A percentile compares a stretch with the other conserved stretches of the same genome.
phyloP scores from a whole-genome alignment of 2,888 invertebrate species.

The Lacanobia wlatinum region DNA sequence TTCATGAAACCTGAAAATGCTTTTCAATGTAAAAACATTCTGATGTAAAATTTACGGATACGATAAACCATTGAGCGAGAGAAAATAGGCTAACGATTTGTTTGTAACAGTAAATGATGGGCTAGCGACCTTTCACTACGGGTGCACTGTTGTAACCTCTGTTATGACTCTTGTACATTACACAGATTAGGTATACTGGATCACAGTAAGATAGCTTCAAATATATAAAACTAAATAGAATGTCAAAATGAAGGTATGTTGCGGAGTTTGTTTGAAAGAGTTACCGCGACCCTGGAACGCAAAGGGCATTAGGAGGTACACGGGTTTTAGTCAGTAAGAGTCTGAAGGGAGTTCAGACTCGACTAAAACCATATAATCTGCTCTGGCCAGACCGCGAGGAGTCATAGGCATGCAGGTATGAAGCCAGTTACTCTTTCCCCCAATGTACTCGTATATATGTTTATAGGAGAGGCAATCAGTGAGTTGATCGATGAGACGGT shows the following conservation, averaged over 20 bases:
- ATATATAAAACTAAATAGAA: neutral
- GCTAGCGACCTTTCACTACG: constrained; percentile 42
- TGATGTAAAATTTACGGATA: neutral
- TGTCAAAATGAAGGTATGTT: neutral
- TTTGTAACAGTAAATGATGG: constrained; percentile 28
- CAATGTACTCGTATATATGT: too few species aligned
- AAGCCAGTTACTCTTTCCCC: too few species aligned
- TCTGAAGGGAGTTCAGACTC: too few species aligned
- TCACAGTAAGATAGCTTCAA: neutral
- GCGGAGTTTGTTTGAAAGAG: too few species aligned
- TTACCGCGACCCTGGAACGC: too few species aligned
- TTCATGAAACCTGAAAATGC: too few species aligned
- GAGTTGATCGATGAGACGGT: constrained; percentile 1
- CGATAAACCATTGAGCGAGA: constrained; percentile 19
- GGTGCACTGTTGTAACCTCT: constrained; percentile 41
- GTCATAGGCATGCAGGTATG: too few species aligned
- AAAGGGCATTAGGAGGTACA: too few species aligned
- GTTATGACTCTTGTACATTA: constrained; percentile 22
- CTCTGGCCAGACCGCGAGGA: too few species aligned
- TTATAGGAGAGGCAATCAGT: neutral
- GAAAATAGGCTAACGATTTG: constrained; percentile 41
- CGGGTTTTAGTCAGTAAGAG: too few species aligned
- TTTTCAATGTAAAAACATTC: neutral
- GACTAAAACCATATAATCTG: too few species aligned
- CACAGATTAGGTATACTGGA: constrained; percentile 20